Base-by-base conservation (phyloP, 2,113 vertebrate genomes). In the Pangasianodon gigas region DNA sequence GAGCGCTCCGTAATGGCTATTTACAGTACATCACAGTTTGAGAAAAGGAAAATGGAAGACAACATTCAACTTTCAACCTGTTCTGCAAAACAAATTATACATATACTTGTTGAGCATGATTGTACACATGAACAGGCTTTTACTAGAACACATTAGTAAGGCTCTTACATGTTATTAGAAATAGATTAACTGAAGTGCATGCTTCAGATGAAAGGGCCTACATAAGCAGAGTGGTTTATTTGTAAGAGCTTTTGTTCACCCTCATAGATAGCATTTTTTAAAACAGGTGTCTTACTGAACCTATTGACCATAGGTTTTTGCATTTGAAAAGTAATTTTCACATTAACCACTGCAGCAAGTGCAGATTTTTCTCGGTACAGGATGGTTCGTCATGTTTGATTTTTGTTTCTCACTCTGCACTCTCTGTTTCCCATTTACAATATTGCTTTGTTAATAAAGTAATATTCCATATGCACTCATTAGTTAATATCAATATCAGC, bases 191-290 rank as follows among this genome's bases (percentile, higher is more conserved):
- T 92, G 85, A 85, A 90, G 89, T 51, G 87, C 81, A 82, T 88
- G 81, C 79, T 92, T 90, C 71, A 92, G 52, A 75, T 90, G 60
- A 90, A 90, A 90, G 82, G 88, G 44, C 41, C 16, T 54, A 87
- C 79, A 89, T 83, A 60, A 58, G 87, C 89, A 67, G 87, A 92
- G 87, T 90, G 89, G 87, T 69, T 87, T 90, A 88, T 92, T 92
- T 90, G 54, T 90, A 79, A 87, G 80, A 77, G 87, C 80, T 83
- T 89, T 71, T 54, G 52, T 88, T 84, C 44, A 51, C 81, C 65
- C 77, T 84, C 71, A 74, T 51, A 81, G 62, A 24, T 67, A 62
- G 54, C 65, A 37, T 29, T 65, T 44, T 65, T 88, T 90, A 77
- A 69, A 56, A 75, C 85, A 71, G 80, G 83, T 87, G 71, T 51